These are phyloP conservation scores for Mormyrus proboscirostris DNA, from an alignment of 2,797 vertebrate genomes.

Conservation along the genomic window DNA sequence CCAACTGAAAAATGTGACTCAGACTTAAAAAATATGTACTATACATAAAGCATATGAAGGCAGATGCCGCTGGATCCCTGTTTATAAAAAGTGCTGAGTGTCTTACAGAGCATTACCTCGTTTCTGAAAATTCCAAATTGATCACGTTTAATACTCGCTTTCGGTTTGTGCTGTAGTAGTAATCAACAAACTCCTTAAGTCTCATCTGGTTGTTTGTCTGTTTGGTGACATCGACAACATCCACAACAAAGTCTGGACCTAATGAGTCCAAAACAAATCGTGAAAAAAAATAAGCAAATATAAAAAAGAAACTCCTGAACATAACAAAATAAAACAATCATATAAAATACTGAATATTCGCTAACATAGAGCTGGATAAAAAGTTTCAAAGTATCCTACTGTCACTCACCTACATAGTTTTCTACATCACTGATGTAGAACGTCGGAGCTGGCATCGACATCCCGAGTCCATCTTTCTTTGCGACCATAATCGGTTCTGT, in stretches of 20 bases:
- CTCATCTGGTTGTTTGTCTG: slow-evolving; percentile 95
- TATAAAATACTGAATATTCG: background rate
- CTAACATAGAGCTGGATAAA: background rate
- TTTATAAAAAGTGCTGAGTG: background rate
- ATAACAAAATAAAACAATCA: background rate
- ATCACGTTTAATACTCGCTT: slow-evolving; percentile 91
- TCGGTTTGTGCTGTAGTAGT: slow-evolving; percentile 94
- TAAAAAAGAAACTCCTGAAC: background rate
- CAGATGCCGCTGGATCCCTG: background rate
- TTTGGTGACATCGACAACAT: slow-evolving; percentile 90
- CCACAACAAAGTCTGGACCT: slow-evolving; percentile 86
- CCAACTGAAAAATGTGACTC: background rate
- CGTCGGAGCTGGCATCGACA: slow-evolving; percentile 82
- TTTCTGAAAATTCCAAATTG: slow-evolving; percentile 92
- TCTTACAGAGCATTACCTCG: slow-evolving; percentile 60
- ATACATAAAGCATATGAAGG: background rate
- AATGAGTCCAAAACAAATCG: background rate
- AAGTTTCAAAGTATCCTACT: background rate
- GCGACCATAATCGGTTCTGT: slow-evolving; percentile 83
- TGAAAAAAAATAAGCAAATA: background rate
- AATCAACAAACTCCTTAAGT: slow-evolving; percentile 96
- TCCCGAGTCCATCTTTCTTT: slow-evolving; percentile 86
- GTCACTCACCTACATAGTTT: slow-evolving; percentile 82
- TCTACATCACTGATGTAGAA: slow-evolving; percentile 97
- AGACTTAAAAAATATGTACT: background rate